Conservation (phyloP, 2,113 vertebrate genomes). For the Dromas ardeola region DNA sequence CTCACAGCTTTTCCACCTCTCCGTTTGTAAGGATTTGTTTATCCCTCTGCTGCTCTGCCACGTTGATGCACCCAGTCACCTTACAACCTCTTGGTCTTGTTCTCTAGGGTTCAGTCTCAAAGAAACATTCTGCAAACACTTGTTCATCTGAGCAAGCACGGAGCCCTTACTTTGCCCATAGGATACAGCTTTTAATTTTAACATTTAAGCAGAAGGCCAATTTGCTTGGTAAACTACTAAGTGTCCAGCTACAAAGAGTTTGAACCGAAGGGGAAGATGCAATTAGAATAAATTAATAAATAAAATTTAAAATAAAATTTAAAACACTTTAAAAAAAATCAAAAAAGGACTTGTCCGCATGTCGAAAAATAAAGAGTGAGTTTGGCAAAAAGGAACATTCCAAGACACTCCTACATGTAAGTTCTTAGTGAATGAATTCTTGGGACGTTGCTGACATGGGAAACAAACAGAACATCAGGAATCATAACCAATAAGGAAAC, state of each 20-base stretch:
- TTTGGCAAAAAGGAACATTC: slow-evolving; percentile 3
- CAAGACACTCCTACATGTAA: slow-evolving; percentile 5
- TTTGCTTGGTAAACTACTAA: neutral
- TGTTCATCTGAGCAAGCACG: neutral
- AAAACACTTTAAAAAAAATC: neutral
- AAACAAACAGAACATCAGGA: slow-evolving; percentile 14
- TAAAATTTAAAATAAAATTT: neutral
- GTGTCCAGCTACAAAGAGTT: neutral
- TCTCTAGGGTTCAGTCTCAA: neutral
- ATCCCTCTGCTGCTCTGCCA: neutral
- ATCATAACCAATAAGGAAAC: neutral
- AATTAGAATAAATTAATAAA: neutral
- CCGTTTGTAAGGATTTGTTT: neutral
- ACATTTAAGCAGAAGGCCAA: neutral
- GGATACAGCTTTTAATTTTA: neutral
- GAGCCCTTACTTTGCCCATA: neutral
- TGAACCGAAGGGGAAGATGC: neutral
- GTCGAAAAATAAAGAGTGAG: neutral
- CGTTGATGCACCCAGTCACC: neutral
- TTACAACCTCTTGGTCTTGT: neutral
- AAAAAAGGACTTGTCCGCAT: neutral
- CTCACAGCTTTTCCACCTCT: neutral
- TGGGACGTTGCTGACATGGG: neutral
- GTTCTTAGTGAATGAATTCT: slow-evolving; percentile 44
- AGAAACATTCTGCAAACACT: neutral